Evolutionary conservation across 1,140 invertebrate species (phyloP).

Genomic region (Tachypleus tridentatus): DNA sequence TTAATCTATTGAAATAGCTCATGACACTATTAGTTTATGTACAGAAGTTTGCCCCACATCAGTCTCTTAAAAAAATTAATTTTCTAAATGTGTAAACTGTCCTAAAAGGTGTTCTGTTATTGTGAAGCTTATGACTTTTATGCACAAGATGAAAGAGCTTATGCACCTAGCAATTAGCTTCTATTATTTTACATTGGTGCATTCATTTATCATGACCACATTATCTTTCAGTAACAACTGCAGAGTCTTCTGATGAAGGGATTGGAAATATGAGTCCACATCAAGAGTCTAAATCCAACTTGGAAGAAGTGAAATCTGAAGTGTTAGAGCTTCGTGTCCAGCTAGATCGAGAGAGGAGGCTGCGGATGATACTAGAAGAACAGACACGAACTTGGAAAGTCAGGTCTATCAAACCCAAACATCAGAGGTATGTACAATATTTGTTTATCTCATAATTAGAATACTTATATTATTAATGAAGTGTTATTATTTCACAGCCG

Average conservation of each 20-base stretch:
- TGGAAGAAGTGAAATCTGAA: conserved; percentile 43
- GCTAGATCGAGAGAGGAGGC: conserved; percentile 64
- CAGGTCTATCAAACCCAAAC: conserved; percentile 31
- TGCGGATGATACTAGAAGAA: conserved; percentile 65
- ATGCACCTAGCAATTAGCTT: no score
- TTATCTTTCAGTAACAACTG: conserved; percentile 1
- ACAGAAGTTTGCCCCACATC: no score
- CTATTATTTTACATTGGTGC: no score
- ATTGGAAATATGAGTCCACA: conserved; percentile 29
- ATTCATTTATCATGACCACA: no score
- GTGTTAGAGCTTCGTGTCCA: conserved; percentile 58
- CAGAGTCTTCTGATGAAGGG: conserved; percentile 37
- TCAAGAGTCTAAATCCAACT: conserved; percentile 19
- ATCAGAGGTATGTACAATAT: not conserved
- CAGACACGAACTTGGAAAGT: conserved; percentile 51
- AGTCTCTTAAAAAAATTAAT: no score
- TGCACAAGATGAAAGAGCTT: no score
- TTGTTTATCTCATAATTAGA: no score
- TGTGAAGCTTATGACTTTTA: no score
- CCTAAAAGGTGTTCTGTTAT: no score
- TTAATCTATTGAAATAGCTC: no score
- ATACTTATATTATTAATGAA: not conserved
- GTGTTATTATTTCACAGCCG: not conserved
- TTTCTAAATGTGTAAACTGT: no score
- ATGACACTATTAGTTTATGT: no score